Percentiles rank a stretch among this genome's conserved stretches.
Conservation (phyloP, 2,888 invertebrate genomes). For the Alentia gelatinosa region DNA sequence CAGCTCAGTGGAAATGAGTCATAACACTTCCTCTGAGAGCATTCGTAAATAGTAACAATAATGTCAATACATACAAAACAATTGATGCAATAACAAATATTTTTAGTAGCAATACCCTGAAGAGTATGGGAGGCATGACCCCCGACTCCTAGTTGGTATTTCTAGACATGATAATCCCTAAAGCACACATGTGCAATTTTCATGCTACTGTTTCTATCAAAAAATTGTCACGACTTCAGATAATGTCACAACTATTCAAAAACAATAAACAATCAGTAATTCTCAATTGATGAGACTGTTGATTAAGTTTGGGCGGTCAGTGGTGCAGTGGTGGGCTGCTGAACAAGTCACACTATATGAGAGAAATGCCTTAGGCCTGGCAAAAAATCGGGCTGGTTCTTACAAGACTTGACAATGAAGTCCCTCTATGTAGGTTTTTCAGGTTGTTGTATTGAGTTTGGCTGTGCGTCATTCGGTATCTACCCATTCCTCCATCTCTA, state of each 20-base stretch:
- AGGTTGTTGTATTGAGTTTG: conserved; percentile 29
- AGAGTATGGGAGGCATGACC: no score
- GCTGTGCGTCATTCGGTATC: not conserved
- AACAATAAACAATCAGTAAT: not conserved
- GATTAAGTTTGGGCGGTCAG: not conserved
- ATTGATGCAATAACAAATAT: no score
- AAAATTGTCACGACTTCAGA: not conserved
- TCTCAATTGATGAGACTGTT: not conserved
- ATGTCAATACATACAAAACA: no score
- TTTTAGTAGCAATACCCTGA: not conserved
- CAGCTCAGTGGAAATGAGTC: no score
- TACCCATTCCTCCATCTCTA: not conserved
- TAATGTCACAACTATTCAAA: conserved; percentile 10
- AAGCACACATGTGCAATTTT: not conserved
- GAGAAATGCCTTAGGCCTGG: not conserved
- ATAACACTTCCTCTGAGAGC: no score
- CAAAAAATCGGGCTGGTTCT: not conserved
- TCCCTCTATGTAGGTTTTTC: not conserved
- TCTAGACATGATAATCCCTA: not conserved
- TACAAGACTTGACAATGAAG: not conserved
- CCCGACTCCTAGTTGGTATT: not conserved
- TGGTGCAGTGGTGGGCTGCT: conserved; percentile 31
- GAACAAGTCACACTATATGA: not conserved
- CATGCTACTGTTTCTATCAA: not conserved
- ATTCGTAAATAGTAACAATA: no score